Percentiles rank a stretch among this genome's conserved stretches.
These are phyloP conservation scores for Urophycis tenuis DNA, from an alignment of 2,797 vertebrate genomes.

Conservation along the genomic window DNA sequence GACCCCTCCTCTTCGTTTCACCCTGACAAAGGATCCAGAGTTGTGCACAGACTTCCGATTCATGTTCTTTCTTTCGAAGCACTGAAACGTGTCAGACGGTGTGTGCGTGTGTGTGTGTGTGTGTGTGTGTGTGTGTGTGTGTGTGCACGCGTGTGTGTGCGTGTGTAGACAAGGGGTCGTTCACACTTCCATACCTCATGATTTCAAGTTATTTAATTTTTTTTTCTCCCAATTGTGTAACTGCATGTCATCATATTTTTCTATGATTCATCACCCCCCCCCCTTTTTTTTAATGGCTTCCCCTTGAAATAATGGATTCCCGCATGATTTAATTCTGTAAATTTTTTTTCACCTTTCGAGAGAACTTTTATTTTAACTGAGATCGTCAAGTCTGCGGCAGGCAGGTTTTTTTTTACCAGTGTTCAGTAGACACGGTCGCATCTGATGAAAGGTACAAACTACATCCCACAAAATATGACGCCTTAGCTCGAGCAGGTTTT, in stretches of 20 bases:
- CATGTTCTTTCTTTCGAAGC: too few relatives aligned
- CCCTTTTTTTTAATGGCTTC: slow-evolving; percentile 18
- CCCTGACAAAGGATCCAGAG: too few relatives aligned
- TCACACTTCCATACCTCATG: slow-evolving; percentile 66
- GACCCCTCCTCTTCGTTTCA: too few relatives aligned
- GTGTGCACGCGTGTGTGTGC: neutral
- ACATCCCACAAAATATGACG: too few relatives aligned
- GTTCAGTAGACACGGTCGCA: neutral
- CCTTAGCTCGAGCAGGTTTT: too few relatives aligned
- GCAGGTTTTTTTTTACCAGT: too few relatives aligned
- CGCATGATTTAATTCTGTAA: neutral
- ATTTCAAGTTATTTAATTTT: slow-evolving; percentile 62
- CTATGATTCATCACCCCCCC: slow-evolving; percentile 30
- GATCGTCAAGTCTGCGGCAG: too few relatives aligned
- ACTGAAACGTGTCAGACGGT: too few relatives aligned
- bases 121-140: neutral
- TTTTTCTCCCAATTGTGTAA: slow-evolving; percentile 50
- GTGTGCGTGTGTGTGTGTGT: slow-evolving; percentile 12
- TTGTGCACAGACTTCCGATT: too few relatives aligned
- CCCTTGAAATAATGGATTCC: neutral
- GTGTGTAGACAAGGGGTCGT: neutral
- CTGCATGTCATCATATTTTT: slow-evolving; percentile 54
- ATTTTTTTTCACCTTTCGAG: neutral
- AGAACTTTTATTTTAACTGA: neutral
- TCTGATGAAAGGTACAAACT: neutral